Evolutionary conservation across 2,888 invertebrate species (phyloP).

Genomic region (Lucinisca nassula): DNA sequence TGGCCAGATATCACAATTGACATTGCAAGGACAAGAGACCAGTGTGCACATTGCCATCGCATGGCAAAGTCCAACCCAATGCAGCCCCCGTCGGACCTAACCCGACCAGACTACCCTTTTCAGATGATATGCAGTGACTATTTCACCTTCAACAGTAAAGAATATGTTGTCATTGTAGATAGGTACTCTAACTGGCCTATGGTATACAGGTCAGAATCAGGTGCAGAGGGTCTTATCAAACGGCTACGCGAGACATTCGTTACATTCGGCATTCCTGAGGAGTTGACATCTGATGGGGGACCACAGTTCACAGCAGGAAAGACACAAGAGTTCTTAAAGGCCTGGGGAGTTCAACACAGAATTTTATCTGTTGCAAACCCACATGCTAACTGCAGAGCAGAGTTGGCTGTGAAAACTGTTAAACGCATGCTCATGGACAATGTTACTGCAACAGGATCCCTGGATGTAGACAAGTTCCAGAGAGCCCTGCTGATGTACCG

Average conservation of each 20-base stretch:
- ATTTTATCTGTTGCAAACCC: conserved; percentile 64
- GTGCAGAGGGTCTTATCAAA: conserved; percentile 57
- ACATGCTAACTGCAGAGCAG: no score
- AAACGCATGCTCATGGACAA: no score
- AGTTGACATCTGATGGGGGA: conserved; percentile 65
- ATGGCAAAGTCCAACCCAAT: conserved; percentile 63
- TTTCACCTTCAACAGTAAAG: conserved; percentile 49
- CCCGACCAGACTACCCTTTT: conserved; percentile 62
- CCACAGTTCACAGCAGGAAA: conserved; percentile 61
- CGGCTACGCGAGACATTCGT: conserved; percentile 57
- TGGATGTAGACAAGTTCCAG: conserved; percentile 61
- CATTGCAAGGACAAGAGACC: conserved; percentile 51
- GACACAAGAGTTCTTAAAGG: conserved; percentile 57
- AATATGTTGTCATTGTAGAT: conserved; percentile 68
- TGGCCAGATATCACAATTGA: conserved; percentile 61
- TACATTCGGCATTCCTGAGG: conserved; percentile 69
- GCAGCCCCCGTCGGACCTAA: conserved; percentile 49
- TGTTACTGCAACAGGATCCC: no score
- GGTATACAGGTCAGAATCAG: conserved; percentile 43
- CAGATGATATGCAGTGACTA: conserved; percentile 58
- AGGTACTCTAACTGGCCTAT: conserved; percentile 68
- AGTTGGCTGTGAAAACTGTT: no score
- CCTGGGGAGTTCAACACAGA: conserved; percentile 61
- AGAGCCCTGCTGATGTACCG: conserved; percentile 62
- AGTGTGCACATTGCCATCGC: conserved; percentile 49